Conservation (phyloP, 2,888 invertebrate species). For the Mythimna pallens region DNA sequence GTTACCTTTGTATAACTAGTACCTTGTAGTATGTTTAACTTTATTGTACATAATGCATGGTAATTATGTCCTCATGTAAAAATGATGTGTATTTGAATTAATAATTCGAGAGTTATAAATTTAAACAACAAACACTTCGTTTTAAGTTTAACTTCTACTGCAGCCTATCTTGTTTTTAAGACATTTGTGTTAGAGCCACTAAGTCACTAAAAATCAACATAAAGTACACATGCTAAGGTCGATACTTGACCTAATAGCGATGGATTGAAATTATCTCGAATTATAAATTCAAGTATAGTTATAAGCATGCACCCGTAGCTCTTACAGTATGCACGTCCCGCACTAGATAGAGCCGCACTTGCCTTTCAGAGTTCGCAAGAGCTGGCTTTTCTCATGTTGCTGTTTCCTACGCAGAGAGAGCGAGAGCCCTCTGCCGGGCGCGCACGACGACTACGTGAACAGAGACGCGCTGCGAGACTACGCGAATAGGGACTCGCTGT, state of each 20-base stretch:
- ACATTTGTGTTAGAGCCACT: too few species aligned
- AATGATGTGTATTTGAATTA: slow-evolving; percentile 10
- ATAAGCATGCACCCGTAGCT: slow-evolving; percentile 60
- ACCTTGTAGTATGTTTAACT: neutral
- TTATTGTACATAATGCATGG: slow-evolving; percentile 28
- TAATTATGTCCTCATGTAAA: slow-evolving; percentile 3
- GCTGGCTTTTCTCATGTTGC: slow-evolving; percentile 87
- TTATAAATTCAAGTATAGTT: slow-evolving; percentile 21
- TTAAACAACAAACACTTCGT: neutral
- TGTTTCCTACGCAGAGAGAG: slow-evolving; percentile 89
- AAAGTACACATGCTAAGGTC: too few species aligned
- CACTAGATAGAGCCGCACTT: slow-evolving; percentile 78
- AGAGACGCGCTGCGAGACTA: slow-evolving; percentile 85
- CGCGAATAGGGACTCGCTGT: slow-evolving; percentile 86
- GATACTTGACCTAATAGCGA: neutral
- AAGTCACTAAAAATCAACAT: too few species aligned
- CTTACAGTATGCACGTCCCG: slow-evolving; percentile 73
- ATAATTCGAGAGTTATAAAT: neutral
- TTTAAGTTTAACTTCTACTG: neutral
- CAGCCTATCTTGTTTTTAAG: neutral
- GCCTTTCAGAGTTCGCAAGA: slow-evolving; percentile 85
- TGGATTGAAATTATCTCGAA: neutral
- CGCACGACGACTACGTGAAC: slow-evolving; percentile 88
- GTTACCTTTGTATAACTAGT: neutral
- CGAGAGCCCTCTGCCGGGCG: slow-evolving; percentile 84